Evolutionary conservation across 2,113 vertebrate species (phyloP).

Genomic region (Anhinga rufa): DNA sequence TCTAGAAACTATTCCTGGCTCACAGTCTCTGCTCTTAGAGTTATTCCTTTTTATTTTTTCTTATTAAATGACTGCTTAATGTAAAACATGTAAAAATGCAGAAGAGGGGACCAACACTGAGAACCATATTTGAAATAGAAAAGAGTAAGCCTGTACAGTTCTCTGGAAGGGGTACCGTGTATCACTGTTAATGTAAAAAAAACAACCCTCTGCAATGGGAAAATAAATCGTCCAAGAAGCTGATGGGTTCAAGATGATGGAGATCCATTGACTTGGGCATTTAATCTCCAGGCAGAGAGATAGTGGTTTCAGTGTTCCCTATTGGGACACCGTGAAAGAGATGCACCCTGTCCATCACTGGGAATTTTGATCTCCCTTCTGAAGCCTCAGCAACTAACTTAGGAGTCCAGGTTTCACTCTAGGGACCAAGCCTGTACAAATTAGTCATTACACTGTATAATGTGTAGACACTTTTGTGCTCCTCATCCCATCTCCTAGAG

Average conservation of each 20-base stretch:
- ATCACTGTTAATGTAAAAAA: not conserved
- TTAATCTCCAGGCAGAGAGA: not conserved
- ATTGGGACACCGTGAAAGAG: accelerated
- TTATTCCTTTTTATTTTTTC: not conserved
- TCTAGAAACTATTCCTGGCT: not conserved
- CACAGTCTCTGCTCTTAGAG: not conserved
- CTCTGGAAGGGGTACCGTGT: not conserved
- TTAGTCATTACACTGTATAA: not conserved
- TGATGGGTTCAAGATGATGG: not conserved
- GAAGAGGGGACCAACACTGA: not conserved
- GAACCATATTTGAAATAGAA: not conserved
- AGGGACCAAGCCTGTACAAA: not conserved
- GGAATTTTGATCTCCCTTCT: not conserved
- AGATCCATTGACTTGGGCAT: not conserved
- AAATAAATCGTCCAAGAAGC: not conserved
- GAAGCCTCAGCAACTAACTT: not conserved
- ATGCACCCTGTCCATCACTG: not conserved
- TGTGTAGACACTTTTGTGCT: not conserved
- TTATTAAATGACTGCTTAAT: not conserved
- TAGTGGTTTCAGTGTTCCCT: not conserved
- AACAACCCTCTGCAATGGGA: not conserved
- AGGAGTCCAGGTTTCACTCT: not conserved
- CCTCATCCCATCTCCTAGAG: not conserved
- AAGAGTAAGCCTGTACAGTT: not conserved
- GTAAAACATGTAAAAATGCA: not conserved